Conservation (phyloP, 2,888 invertebrate species). For the Xestoiulus laeticollis region DNA sequence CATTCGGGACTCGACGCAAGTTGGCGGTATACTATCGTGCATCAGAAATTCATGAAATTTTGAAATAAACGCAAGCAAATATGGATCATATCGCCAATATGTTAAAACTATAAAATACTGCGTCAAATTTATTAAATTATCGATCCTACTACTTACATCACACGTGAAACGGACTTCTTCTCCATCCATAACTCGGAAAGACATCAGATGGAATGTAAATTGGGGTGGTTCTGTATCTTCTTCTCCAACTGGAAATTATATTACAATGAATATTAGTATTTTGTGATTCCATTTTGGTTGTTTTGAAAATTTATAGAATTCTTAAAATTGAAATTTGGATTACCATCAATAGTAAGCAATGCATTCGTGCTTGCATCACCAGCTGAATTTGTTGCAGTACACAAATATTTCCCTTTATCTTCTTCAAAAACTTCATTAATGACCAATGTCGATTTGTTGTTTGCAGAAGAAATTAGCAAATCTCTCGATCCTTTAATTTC, state of each 20-base stretch:
- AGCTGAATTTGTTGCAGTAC: constrained; percentile 87
- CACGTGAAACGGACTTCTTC: constrained; percentile 81
- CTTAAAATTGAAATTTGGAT: neutral
- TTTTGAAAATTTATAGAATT: constrained; percentile 2
- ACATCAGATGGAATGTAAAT: constrained; percentile 77
- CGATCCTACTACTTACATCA: constrained; percentile 63
- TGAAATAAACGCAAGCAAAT: too few species aligned
- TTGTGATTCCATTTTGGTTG: neutral
- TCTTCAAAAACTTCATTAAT: constrained; percentile 77
- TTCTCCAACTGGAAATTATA: constrained; percentile 63
- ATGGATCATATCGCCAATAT: too few species aligned
- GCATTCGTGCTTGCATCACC: constrained; percentile 90
- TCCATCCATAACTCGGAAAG: constrained; percentile 87
- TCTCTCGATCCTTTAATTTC: constrained; percentile 75
- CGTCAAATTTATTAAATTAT: neutral
- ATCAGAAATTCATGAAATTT: too few species aligned
- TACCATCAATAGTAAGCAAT: constrained; percentile 62
- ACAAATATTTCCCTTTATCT: constrained; percentile 80
- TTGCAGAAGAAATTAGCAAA: constrained; percentile 76
- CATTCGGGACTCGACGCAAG: too few species aligned
- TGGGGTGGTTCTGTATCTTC: constrained; percentile 76
- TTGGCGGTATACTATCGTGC: too few species aligned
- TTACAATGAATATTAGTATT: too few species aligned
- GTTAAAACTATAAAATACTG: too few species aligned
- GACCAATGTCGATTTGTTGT: constrained; percentile 81